Evolutionary conservation across 2,888 invertebrate species (phyloP).

Genomic region (Pantelozetes paolii): DNA sequence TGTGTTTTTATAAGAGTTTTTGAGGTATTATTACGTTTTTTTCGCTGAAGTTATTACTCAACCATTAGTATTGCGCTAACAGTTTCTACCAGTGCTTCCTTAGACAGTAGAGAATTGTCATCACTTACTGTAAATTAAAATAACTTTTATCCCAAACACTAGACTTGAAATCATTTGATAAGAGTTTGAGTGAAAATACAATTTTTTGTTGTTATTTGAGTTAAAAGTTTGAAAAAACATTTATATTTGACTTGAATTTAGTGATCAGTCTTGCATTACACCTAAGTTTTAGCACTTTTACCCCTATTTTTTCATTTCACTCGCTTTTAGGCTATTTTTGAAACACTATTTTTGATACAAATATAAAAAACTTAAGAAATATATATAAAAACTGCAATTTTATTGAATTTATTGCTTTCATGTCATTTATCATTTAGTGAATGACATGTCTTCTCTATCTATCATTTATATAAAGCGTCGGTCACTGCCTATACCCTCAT

Average conservation of each 20-base stretch:
- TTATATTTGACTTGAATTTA: not conserved
- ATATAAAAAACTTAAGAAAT: not conserved
- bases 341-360: not conserved
- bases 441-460: constrained; percentile 26
- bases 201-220: not conserved
- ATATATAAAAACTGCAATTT: not conserved
- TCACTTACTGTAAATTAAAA: not conserved
- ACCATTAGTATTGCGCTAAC: not conserved
- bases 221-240: not conserved
- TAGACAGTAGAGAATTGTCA: too few species aligned
- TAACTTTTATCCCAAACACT: not conserved
- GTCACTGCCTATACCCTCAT: not conserved
- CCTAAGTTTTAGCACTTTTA: not conserved
- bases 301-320: not conserved
- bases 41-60: too few species aligned
- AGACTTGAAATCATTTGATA: not conserved
- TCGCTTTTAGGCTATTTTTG: not conserved
- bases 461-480: constrained; percentile 24
- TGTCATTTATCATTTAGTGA: constrained; percentile 32
- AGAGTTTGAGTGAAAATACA: not conserved
- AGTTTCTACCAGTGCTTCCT: too few species aligned
- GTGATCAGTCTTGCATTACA: not conserved
- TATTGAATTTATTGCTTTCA: constrained; percentile 29
- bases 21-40: too few species aligned
- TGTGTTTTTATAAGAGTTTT: too few species aligned